Evolutionary conservation across 2,797 vertebrate genomes (phyloP).

Genomic region (Pelochelys cantorii): DNA sequence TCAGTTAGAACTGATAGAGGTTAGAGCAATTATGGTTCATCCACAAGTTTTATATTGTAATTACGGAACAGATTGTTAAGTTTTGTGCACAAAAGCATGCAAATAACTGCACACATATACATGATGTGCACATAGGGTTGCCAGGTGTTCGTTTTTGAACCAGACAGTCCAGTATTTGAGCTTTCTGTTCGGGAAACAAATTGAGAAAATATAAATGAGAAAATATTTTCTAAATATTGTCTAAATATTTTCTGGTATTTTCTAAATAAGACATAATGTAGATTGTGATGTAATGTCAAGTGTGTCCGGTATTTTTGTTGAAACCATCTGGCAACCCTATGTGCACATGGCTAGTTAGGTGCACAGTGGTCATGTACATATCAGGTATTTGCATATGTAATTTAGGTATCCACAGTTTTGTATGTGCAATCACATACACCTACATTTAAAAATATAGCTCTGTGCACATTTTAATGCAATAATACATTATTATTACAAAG

Average conservation of each 20-base stretch:
- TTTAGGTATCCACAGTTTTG: not conserved
- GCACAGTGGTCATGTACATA: not conserved
- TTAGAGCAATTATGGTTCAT: not conserved
- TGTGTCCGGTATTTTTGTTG: no score
- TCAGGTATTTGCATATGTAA: not conserved
- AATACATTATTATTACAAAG: not conserved
- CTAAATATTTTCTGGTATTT: no score
- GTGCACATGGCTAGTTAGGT: not conserved
- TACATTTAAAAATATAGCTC: not conserved
- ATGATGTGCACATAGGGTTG: not conserved
- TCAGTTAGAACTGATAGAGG: fast-evolving
- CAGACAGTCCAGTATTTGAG: no score
- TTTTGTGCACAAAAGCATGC: not conserved
- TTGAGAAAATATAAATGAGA: no score
- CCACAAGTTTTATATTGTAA: not conserved
- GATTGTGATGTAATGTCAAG: no score
- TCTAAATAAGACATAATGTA: no score
- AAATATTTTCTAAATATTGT: no score
- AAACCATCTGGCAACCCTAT: no score
- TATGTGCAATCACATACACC: not conserved
- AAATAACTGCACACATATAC: not conserved
- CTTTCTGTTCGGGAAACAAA: no score
- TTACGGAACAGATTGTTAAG: not conserved
- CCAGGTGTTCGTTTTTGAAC: no score
- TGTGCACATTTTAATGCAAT: not conserved